Conservation (phyloP, 2,113 vertebrate species). For the Xiphophorus hellerii region DNA sequence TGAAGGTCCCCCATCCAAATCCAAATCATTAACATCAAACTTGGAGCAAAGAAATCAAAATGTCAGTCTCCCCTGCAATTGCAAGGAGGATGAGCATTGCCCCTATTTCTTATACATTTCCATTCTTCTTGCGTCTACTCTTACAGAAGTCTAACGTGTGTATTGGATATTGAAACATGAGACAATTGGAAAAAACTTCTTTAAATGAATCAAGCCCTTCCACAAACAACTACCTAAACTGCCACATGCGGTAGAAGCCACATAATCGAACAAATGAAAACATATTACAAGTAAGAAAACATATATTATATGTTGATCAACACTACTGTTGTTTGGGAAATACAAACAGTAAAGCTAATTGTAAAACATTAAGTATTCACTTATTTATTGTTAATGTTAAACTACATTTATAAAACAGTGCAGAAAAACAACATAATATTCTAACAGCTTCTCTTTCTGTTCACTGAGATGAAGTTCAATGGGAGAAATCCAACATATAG, state of each 20-base stretch:
- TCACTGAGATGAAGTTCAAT: no score
- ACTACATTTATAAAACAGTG: no score
- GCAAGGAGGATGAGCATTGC: conserved; percentile 63
- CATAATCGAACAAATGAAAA: neutral
- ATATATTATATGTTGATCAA: neutral
- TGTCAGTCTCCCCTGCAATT: conserved; percentile 70
- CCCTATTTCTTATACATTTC: conserved; percentile 61
- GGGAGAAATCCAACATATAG: no score
- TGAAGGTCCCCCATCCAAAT: conserved; percentile 74
- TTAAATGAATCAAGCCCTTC: neutral
- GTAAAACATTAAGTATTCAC: neutral
- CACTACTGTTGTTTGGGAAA: neutral
- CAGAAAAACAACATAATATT: no score
- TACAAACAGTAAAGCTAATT: neutral
- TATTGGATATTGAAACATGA: neutral
- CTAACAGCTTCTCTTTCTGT: no score
- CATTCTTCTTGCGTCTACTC: conserved; percentile 35
- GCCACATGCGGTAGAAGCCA: neutral
- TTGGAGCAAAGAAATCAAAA: conserved; percentile 79
- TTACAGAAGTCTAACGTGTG: conserved; percentile 10
- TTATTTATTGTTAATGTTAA: neutral
- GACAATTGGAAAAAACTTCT: neutral
- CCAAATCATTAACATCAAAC: conserved; percentile 81
- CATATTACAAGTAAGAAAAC: neutral
- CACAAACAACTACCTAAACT: neutral